Base-by-base conservation (phyloP, 2,113 vertebrate genomes). In the Eidolon helvum region DNA sequence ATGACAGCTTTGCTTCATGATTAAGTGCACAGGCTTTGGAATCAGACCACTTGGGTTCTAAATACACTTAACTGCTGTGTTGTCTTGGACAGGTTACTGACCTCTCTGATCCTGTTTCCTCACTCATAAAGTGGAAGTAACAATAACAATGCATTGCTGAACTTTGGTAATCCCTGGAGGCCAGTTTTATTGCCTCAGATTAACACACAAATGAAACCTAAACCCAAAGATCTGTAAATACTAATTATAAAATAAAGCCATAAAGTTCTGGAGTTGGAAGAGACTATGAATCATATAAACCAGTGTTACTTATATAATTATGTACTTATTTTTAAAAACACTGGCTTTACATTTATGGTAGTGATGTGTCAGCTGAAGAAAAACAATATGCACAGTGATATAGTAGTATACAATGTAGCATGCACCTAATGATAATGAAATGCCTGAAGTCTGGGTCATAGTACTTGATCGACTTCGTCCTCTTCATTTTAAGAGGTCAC, bases 161-260 rank as follows among this genome's bases (percentile, higher is more conserved):
- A 95, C 28, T 79, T 4, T 78, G 50, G 30, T 72, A 91, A 83
- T 75, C 26, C 24, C 66, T 85, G 15, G 5, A 78, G 82, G 55
- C 45, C 77, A 94, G 57, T 86, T 92, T 96, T 78, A 97, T 10
- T 66, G 45, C 30, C 48, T 88, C 33, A 66, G 68, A 93, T 88
- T 92, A 85, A 86, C 35, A 92, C 77, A 90, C 12, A 45, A 83
- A 88, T 43, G 61, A 94, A 93, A 94, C 15, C 57, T 93, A 77
- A 96, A 50, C 18, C 71, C 50, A 65, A 87, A 96, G 38, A 80
- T 19, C 48, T 92, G 2, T 61, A 78, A 85, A 66, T 63, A 78
- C 24, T 57, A 94, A 55, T 53, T 68, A 92, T 77, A 72, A 98
- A 85, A 91, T 38, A 90, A 97, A 97, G 55, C 10, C 80, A 79